Evolutionary conservation across 2,888 invertebrate species (phyloP), one percentile per base, ranked within the genome.

Genomic region (Anodontia alba): DNA sequence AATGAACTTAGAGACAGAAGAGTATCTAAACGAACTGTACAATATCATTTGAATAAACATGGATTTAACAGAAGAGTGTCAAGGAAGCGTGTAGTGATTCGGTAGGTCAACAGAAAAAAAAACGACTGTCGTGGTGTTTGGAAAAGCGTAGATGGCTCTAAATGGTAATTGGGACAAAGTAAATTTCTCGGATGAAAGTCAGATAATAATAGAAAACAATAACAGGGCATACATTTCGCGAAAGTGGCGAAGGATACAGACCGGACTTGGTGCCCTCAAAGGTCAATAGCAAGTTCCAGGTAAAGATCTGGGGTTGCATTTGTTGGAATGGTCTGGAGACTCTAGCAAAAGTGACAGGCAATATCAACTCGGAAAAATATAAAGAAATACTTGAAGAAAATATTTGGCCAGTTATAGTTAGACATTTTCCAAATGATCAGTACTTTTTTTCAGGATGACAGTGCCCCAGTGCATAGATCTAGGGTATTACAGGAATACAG

Each of bases 171-270:
- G 68, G 75, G 7, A 68, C n/a, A 68, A 68, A 33, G 67, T 62
- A 46, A 74, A 66, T 42, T 74, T 43, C 46, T 33, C 31, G 62
- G 66, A 67, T 74, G 67, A 74, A 66, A 33, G 17, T 46, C 74
- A 43, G 23, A 42, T 66, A 66, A 66, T 66, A 17, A 62, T 67
- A 66, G 74, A 66, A 17, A 29, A 7, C 15, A 46, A 74, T 33
- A 74, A 74, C 31, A 42, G 26, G 2, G 29, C 38, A 1, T 62
- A 26, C 62, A 26, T 74, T 15, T 74, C 42, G 74, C 26, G 66
- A 66, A 74, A 74, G 68, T 42, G 49, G 49, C 17, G 51, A 75
- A 75, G 68, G 46, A 15, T 36, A 75, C 54, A 75, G 54, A 57
- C 66, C 42, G 7, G 42, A 43, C 26, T 42, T 66, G 57, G 31